Percentiles rank a stretch among this genome's conserved stretches.
phyloP scores from a whole-genome alignment of 2,113 vertebrate genomes.

The Lycaon pictus region DNA sequence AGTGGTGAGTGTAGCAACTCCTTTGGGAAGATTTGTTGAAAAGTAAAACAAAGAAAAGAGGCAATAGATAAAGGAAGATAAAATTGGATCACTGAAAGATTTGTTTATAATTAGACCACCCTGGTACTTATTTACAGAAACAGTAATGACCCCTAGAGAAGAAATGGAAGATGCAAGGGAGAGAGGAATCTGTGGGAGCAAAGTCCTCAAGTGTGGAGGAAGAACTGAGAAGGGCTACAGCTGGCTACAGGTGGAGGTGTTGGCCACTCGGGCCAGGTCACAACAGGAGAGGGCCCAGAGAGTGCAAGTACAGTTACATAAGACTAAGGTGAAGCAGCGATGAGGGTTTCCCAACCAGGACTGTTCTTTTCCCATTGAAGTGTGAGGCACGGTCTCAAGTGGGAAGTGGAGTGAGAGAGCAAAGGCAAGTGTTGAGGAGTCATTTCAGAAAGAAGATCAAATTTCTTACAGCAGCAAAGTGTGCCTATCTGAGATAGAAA shows the following conservation, averaged over 20 bases:
- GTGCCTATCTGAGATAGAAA: background rate
- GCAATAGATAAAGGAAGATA: background rate
- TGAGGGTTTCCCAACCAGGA: fast-evolving
- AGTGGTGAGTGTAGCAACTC: fast-evolving
- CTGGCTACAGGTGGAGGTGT: background rate
- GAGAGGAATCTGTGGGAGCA: background rate
- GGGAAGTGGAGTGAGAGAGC: background rate
- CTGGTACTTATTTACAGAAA: background rate
- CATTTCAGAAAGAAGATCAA: background rate
- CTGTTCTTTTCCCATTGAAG: background rate
- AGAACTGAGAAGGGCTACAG: background rate
- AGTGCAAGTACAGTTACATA: fast-evolving
- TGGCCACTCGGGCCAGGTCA: background rate
- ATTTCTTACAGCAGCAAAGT: background rate
- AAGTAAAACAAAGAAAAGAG: background rate
- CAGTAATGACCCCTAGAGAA: background rate
- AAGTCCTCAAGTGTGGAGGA: background rate
- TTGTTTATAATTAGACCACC: background rate
- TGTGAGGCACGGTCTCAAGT: background rate
- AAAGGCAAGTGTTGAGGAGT: background rate
- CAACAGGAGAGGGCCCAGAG: fast-evolving
- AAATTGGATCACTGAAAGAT: background rate
- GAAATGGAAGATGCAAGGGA: background rate
- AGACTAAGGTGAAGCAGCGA: fast-evolving
- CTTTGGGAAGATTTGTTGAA: background rate